Conservation (phyloP, 2,113 vertebrate genomes). For the Cololabis saira region DNA sequence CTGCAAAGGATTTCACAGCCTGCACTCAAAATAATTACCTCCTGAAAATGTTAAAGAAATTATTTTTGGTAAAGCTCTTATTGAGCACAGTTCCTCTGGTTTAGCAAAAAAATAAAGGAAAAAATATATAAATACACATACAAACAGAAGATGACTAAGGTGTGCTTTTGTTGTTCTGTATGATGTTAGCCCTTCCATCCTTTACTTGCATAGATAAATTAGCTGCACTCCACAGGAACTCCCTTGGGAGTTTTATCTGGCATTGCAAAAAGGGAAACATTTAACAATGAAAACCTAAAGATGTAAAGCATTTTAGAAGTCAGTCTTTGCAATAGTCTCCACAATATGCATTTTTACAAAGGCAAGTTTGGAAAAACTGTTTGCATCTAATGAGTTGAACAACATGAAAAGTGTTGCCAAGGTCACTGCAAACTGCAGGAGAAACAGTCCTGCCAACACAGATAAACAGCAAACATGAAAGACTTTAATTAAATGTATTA, state of each 20-base stretch:
- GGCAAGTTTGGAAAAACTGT: constrained; percentile 22
- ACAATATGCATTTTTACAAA: constrained; percentile 1
- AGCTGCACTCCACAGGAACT: constrained; percentile 26
- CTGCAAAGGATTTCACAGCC: neutral
- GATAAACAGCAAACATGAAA: constrained; percentile 50
- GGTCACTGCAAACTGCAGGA: constrained; percentile 29
- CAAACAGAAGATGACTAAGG: neutral
- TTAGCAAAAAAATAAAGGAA: neutral
- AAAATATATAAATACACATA: neutral
- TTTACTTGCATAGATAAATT: constrained; percentile 36
- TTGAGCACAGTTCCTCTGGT: neutral
- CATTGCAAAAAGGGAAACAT: constrained; percentile 20
- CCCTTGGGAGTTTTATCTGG: constrained; percentile 33
- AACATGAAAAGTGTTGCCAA: constrained; percentile 36
- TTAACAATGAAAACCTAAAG: constrained; percentile 31
- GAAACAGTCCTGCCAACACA: constrained; percentile 18
- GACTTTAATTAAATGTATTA: constrained; percentile 37
- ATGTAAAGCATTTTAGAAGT: constrained; percentile 9
- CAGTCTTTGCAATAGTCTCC: neutral
- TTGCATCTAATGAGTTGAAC: constrained; percentile 22
- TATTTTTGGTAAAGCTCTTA: neutral
- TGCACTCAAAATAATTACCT: neutral
- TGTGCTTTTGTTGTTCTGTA: constrained; percentile 22
- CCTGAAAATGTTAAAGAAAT: no score
- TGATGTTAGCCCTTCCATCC: constrained; percentile 5